Evolutionary conservation across 1,140 invertebrate genomes (phyloP), one percentile per base, ranked within the genome.

Genomic region (Panagrolaimus sp.): DNA sequence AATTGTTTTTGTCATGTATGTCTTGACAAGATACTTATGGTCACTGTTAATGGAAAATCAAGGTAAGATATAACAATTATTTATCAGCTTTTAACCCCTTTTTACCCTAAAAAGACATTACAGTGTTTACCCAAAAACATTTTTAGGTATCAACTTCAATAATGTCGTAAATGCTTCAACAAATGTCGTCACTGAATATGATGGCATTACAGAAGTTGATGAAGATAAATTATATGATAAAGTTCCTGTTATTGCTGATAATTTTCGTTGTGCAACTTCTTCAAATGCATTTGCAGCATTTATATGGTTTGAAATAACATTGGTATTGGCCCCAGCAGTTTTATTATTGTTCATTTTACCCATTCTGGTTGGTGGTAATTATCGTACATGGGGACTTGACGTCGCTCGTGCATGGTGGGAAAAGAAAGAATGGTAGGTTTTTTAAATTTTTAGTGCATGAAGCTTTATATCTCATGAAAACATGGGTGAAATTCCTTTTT

Each of bases 391-490:
- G 70, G 70, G 70, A 11, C 38, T 72, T 9, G 70, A 72, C 47
- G 72, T 72, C n/a, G 68, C 68, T 9, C 69, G 70, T 13, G 70
- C 70, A 27, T 72, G 70, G 70, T 72, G 69, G 69, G 69, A 70
- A 20, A 16, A 57, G 4, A 70, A 57, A 47, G 69, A 70, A 27
- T 70, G 69, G 69, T 70, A 20, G 13, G 67, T 70, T n/a, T 9
- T 43, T n/a, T n/a, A n/a, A n/a, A n/a, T n/a, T n/a, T n/a, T n/a
- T n/a, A n/a, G n/a, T n/a, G n/a, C n/a, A n/a, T n/a, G n/a, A n/a
- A n/a, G n/a, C n/a, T n/a, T n/a, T n/a, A n/a, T n/a, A n/a, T n/a
- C n/a, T n/a, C n/a, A n/a, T n/a, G n/a, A n/a, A n/a, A n/a, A n/a
- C n/a, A n/a, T n/a, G n/a, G n/a, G n/a, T n/a, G n/a, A n/a, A n/a